Percentiles rank a stretch among this genome's conserved stretches.
Evolutionary conservation across 2,113 vertebrate species (phyloP).

Genomic region (Paedocypris sp.): DNA sequence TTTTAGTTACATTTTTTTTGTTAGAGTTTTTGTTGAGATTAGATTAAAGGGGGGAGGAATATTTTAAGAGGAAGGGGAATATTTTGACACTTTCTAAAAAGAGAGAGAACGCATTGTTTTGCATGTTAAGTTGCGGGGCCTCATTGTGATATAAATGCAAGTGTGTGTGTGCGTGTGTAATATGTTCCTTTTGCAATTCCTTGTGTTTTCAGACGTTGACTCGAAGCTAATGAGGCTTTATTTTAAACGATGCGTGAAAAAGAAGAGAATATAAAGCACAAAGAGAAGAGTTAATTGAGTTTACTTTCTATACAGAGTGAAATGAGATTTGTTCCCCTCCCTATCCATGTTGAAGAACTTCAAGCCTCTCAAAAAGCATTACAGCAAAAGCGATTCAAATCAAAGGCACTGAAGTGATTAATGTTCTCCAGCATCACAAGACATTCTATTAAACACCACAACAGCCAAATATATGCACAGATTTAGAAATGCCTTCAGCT

Average conservation of each 20-base stretch:
- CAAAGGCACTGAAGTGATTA: conserved; percentile 42
- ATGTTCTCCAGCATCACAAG: conserved; percentile 41
- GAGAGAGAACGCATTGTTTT: too few species aligned
- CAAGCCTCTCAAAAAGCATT: conserved; percentile 38
- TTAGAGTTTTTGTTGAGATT: too few species aligned
- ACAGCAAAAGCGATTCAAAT: conserved; percentile 39
- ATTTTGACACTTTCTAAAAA: too few species aligned
- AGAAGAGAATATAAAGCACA: not conserved
- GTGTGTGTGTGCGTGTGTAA: too few species aligned
- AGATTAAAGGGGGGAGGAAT: too few species aligned
- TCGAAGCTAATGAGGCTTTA: not conserved
- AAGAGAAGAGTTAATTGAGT: conserved; percentile 25
- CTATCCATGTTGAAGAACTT: conserved; percentile 19
- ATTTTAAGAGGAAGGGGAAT: too few species aligned
- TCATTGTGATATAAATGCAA: too few species aligned
- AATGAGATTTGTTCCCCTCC: not conserved
- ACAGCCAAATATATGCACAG: conserved; percentile 20
- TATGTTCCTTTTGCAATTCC: conserved; percentile 19
- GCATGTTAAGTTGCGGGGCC: too few species aligned
- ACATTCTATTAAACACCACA: conserved; percentile 31
- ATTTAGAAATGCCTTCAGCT: too few species aligned
- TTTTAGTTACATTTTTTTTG: too few species aligned
- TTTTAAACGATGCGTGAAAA: conserved; percentile 3
- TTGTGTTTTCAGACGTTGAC: conserved; percentile 7
- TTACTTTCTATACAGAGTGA: conserved; percentile 30